These are phyloP conservation scores for Bergia sp. DNA, from an alignment of 92 coral and sea anemone species.

Conservation along the genomic window DNA sequence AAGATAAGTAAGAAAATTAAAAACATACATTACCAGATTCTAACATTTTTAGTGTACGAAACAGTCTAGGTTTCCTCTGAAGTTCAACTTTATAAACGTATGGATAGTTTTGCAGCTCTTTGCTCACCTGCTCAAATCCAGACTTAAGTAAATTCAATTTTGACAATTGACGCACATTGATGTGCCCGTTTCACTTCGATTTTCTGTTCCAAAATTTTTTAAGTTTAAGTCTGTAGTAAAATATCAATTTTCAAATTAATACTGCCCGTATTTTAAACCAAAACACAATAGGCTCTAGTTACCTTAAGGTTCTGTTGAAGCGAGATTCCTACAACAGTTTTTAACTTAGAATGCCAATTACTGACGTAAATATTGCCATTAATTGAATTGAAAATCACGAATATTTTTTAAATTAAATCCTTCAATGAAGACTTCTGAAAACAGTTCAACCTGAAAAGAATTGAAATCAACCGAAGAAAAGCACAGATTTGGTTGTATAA, in stretches of 20 bases:
- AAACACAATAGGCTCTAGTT: too few relatives aligned
- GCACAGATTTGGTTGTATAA: too few relatives aligned
- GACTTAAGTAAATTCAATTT: not conserved
- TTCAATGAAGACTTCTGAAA: too few relatives aligned
- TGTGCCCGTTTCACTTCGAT: not conserved
- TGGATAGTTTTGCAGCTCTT: not conserved
- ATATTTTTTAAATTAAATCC: too few relatives aligned
- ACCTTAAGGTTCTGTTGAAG: too few relatives aligned
- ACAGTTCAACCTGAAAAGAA: too few relatives aligned
- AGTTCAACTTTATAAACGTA: not conserved
- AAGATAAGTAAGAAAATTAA: not conserved
- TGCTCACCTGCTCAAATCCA: slow-evolving; percentile 2
- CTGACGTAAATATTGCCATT: too few relatives aligned
- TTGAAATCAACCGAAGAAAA: not conserved
- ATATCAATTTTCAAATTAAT: not conserved
- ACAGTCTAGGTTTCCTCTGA: not conserved
- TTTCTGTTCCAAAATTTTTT: not conserved
- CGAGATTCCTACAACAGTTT: too few relatives aligned
- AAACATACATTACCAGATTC: not conserved
- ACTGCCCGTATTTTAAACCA: too few relatives aligned
- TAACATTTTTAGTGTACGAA: not conserved
- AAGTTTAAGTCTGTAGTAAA: not conserved
- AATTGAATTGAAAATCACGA: too few relatives aligned
- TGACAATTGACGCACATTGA: not conserved
- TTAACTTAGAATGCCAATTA: too few relatives aligned